phyloP scores from a whole-genome alignment of 2,888 invertebrate genomes.

The Trilocha varians region DNA sequence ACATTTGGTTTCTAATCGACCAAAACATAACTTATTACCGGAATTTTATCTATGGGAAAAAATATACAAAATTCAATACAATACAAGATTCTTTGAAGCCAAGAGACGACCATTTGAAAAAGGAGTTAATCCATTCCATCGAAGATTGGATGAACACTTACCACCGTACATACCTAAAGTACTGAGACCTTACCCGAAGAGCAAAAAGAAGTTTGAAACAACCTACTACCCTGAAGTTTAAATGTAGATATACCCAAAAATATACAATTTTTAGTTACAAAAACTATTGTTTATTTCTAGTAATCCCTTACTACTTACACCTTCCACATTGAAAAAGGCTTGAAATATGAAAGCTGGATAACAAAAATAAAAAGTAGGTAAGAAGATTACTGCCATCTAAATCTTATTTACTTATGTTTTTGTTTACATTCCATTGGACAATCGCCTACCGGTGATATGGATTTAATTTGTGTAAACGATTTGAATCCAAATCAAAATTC shows the following conservation, averaged over 20 bases:
- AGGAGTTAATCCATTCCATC: constrained; percentile 71
- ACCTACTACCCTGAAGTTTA: constrained; percentile 78
- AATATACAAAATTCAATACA: constrained; percentile 82
- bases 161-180: constrained; percentile 80
- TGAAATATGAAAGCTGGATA: no score
- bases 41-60: constrained; percentile 88
- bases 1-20: constrained; percentile 78
- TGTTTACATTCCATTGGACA: no score
- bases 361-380: no score
- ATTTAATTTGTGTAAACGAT: no score
- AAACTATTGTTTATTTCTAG: no score
- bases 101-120: constrained; percentile 81
- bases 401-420: no score
- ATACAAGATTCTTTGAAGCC: constrained; percentile 79
- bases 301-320: no score
- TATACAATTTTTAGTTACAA: background rate
- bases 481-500: no score
- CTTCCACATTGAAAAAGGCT: no score
- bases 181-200: constrained; percentile 74
- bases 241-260: constrained; percentile 9
- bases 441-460: no score
- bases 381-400: no score
- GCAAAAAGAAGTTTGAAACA: constrained; percentile 76
- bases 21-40: constrained; percentile 73
- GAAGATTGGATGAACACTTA: constrained; percentile 78